Conservation (phyloP, 1,140 invertebrate species). For the Drosophila fuyamai region DNA sequence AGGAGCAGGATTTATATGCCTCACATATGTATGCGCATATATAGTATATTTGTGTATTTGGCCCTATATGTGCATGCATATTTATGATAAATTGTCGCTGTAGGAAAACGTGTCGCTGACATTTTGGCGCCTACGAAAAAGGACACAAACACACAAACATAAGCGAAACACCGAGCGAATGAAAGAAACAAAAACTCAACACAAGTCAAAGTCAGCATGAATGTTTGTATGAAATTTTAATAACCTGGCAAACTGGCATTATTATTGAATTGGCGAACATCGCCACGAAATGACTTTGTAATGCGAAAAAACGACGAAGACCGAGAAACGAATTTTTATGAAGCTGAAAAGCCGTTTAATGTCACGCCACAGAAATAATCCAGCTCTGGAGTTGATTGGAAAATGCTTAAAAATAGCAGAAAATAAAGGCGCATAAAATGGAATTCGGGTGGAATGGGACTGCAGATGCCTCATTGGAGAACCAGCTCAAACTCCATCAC, state of each 20-base stretch:
- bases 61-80: slow-evolving; percentile 47
- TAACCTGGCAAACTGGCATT: slow-evolving; percentile 73
- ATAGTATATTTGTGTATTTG: not conserved
- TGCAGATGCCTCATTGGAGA: slow-evolving; percentile 21
- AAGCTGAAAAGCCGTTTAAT: slow-evolving; percentile 70
- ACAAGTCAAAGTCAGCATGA: slow-evolving; percentile 63
- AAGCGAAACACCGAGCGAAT: slow-evolving; percentile 1
- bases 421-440: slow-evolving; percentile 28
- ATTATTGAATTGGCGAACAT: slow-evolving; percentile 67
- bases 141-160: slow-evolving; percentile 27
- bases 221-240: slow-evolving; percentile 75
- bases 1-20: slow-evolving; percentile 63
- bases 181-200: slow-evolving; percentile 22
- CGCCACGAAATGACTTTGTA: slow-evolving; percentile 56
- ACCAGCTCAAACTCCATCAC: too few species aligned
- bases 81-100: slow-evolving; percentile 78
- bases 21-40: slow-evolving; percentile 24
- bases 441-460: slow-evolving; percentile 10
- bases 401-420: slow-evolving; percentile 48
- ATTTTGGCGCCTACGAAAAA: slow-evolving; percentile 71
- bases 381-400: slow-evolving; percentile 69
- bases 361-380: slow-evolving; percentile 61
- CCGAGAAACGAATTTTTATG: slow-evolving; percentile 39
- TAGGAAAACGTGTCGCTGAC: slow-evolving; percentile 73
- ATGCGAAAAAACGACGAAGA: slow-evolving; percentile 34